These are phyloP conservation scores for Dipodomys spectabilis DNA, from an alignment of 2,113 vertebrate species.

Conservation along the genomic window DNA sequence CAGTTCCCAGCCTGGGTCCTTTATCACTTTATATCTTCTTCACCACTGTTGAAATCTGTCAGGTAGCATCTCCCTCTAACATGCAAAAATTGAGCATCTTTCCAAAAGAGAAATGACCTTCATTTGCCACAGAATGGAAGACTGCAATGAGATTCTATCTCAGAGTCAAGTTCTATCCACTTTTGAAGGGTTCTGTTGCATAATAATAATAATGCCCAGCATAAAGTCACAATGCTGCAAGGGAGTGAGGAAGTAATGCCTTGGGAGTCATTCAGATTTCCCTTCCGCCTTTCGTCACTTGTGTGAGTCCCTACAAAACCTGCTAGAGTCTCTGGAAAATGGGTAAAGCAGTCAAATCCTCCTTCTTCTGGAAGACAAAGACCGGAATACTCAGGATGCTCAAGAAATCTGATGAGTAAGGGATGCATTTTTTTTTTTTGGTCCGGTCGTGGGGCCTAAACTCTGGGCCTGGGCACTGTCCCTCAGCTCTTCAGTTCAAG, in stretches of 20 bases:
- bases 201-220: fast-evolving
- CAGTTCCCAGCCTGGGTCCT: background rate
- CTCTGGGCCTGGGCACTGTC: no score
- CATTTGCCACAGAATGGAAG: background rate
- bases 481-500: no score
- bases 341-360: background rate
- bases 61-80: no score
- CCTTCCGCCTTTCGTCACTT: background rate
- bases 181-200: background rate
- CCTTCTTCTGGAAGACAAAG: no score
- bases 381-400: no score
- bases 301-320: background rate
- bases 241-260: fast-evolving
- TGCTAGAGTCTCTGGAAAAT: background rate
- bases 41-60: fast-evolving
- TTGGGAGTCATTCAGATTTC: background rate
- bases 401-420: background rate
- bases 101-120: background rate
- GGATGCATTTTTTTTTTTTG: background rate
- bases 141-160: background rate
- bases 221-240: fast-evolving
- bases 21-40: background rate
- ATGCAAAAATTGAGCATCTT: background rate
- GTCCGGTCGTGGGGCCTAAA: no score
- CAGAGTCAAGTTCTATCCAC: background rate